Percentiles rank a stretch among this genome's conserved stretches.
Evolutionary conservation across 2,888 invertebrate genomes (phyloP).

Genomic region (Acleris literana): DNA sequence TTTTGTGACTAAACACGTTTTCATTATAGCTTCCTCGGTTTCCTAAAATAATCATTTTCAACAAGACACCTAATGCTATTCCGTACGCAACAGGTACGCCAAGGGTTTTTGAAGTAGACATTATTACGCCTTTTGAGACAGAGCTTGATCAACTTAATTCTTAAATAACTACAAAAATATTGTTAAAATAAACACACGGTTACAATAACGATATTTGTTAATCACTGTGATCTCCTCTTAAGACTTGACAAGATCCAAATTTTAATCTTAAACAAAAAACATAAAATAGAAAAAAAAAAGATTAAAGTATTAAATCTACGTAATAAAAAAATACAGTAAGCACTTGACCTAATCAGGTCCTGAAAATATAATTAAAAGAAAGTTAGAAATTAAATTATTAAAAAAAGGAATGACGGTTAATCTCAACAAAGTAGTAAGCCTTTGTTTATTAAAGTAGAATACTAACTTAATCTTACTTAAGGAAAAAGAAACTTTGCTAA

Average conservation of each 20-base stretch:
- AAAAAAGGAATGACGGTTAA: conserved; percentile 24
- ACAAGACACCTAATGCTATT: no score
- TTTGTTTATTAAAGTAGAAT: conserved; percentile 14
- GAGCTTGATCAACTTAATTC: no score
- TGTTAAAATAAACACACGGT: no score
- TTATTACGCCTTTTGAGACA: no score
- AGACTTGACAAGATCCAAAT: conserved; percentile 39
- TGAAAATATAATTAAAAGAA: conserved; percentile 29
- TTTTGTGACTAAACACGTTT: no score
- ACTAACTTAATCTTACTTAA: conserved; percentile 9
- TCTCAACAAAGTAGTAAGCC: conserved; percentile 27
- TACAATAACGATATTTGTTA: neutral
- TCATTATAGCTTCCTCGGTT: no score
- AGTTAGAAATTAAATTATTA: conserved; percentile 32
- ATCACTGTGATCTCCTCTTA: conserved; percentile 39
- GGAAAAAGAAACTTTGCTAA: conserved; percentile 14
- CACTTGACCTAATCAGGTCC: neutral
- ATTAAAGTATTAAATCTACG: neutral
- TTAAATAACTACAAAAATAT: no score
- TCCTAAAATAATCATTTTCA: no score
- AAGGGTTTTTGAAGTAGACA: no score
- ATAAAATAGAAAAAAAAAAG: neutral
- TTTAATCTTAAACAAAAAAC: neutral
- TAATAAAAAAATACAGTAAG: neutral
- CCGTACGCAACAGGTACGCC: no score